phyloP scores from a whole-genome alignment of 2,888 invertebrate genomes.

The Pollenia griseotomentosa region DNA sequence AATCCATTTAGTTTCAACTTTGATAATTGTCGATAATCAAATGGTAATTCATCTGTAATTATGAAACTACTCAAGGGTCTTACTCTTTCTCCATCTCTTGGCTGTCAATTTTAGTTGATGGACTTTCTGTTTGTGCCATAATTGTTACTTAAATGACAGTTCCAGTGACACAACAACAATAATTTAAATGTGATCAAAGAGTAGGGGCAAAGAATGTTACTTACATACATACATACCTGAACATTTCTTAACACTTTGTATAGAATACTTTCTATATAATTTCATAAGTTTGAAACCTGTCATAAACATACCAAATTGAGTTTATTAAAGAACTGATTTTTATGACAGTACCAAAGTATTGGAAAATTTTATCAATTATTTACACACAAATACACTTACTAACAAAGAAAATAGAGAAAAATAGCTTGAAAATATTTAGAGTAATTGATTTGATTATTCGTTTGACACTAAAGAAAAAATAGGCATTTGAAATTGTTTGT shows the following conservation, averaged over 20 bases:
- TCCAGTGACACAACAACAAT: not conserved
- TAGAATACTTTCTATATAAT: not conserved
- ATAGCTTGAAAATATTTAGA: conserved; percentile 12
- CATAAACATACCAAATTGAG: conserved; percentile 38
- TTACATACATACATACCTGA: not conserved
- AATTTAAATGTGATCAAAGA: not conserved
- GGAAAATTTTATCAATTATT: not conserved
- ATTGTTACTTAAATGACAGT: not conserved
- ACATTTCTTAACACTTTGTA: not conserved
- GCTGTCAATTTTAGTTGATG: conserved; percentile 51
- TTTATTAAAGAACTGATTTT: conserved; percentile 10
- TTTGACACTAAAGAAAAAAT: no score
- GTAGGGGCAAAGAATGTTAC: not conserved
- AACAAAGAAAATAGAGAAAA: conserved; percentile 2
- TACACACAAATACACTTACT: not conserved
- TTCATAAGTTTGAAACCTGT: conserved; percentile 50
- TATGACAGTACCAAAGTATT: not conserved
- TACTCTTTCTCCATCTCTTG: not conserved
- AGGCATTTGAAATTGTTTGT: no score
- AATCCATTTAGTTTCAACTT: conserved; percentile 49
- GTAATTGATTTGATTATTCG: conserved; percentile 25
- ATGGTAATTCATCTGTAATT: conserved; percentile 68
- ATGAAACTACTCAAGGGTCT: conserved; percentile 47
- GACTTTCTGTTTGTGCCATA: conserved; percentile 19
- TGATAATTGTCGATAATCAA: conserved; percentile 66